A percentile compares a stretch with the other conserved stretches of the same genome.
phyloP scores from a whole-genome alignment of 2,888 invertebrate genomes.

The Vandiemenella viatica region DNA sequence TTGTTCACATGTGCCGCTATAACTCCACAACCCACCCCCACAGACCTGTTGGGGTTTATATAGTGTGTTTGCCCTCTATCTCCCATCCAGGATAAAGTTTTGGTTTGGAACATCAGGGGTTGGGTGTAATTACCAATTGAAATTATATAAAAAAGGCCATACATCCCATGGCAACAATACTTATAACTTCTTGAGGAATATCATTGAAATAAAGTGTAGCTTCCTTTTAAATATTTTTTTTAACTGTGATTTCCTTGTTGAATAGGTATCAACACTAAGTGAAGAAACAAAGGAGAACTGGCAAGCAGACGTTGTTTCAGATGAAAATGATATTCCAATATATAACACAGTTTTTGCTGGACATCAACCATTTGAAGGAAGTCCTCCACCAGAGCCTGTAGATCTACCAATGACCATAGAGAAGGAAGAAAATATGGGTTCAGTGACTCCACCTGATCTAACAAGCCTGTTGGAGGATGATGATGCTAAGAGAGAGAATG shows the following conservation, averaged over 20 bases:
- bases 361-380: constrained; percentile 12
- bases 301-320: constrained; percentile 7
- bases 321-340: constrained; percentile 9
- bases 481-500: not conserved
- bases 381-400: constrained; percentile 18
- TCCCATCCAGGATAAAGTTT: no score
- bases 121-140: no score
- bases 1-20: no score
- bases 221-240: not conserved
- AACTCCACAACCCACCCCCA: no score
- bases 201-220: not conserved
- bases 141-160: no score
- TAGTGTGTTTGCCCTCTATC: no score
- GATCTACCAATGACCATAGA: constrained; percentile 29
- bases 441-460: constrained; percentile 30
- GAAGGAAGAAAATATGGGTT: constrained; percentile 18
- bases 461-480: constrained; percentile 36
- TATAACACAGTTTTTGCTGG: constrained; percentile 14
- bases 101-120: no score
- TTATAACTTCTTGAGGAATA: not conserved
- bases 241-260: not conserved
- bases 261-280: constrained; percentile 13
- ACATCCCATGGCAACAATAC: not conserved
- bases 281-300: constrained; percentile 19
- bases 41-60: no score